These are phyloP conservation scores for Turnix velox DNA, from an alignment of 2,113 vertebrate species.

Conservation along the genomic window DNA sequence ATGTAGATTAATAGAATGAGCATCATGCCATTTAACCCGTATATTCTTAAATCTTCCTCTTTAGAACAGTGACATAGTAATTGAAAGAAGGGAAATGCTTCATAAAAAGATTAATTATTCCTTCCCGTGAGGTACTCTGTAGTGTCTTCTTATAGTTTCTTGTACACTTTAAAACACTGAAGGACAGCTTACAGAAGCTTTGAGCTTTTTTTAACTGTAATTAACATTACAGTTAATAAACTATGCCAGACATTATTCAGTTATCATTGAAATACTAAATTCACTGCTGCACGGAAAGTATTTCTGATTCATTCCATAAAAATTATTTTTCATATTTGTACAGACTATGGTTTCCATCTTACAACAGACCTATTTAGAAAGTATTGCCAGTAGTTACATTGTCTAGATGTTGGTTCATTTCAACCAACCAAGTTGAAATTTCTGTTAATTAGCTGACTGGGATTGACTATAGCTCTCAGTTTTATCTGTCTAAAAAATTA, in stretches of 20 bases:
- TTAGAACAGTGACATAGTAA: neutral
- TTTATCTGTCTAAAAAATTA: neutral
- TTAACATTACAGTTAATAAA: neutral
- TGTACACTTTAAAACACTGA: neutral
- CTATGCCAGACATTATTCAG: neutral
- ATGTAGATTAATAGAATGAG: neutral
- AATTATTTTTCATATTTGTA: neutral
- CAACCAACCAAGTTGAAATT: neutral
- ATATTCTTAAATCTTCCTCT: neutral
- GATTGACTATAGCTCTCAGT: neutral
- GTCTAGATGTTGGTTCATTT: neutral
- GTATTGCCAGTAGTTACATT: neutral
- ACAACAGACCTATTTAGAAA: neutral
- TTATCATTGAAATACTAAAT: neutral
- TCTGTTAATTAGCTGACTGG: neutral
- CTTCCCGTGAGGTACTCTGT: neutral
- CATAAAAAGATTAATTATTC: neutral
- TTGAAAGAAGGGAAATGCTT: neutral
- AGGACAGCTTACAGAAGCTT: neutral
- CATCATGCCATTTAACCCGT: neutral
- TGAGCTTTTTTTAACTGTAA: neutral
- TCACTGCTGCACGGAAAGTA: neutral
- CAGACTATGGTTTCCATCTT: neutral
- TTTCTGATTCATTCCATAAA: neutral
- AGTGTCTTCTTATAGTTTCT: neutral